Evolutionary conservation across 2,888 invertebrate species (phyloP).

Genomic region (Thecocarcelia acutangulata): DNA sequence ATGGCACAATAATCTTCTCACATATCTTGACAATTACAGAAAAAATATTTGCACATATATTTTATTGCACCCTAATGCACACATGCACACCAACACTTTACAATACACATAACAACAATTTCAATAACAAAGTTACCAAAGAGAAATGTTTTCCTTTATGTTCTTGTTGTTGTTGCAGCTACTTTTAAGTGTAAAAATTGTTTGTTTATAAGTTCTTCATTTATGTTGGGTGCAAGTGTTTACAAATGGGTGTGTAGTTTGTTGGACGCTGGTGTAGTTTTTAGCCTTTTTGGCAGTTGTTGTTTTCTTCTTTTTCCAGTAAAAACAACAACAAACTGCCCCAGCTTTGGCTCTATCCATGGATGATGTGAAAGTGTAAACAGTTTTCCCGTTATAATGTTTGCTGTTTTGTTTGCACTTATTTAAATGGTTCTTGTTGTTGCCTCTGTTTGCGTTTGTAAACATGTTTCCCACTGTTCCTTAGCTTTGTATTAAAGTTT

Average conservation of each 20-base stretch:
- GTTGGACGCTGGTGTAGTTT: conserved; percentile 6
- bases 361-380: conserved; percentile 67
- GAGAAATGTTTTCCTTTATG: conserved; percentile 31
- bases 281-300: conserved; percentile 25
- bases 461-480: conserved; percentile 28
- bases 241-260: conserved; percentile 23
- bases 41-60: too few species aligned
- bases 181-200: conserved; percentile 20
- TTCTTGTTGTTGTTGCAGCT: conserved; percentile 23
- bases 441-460: conserved; percentile 31
- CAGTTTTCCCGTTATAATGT: conserved; percentile 68
- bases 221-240: not conserved
- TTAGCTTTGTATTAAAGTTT: conserved; percentile 30
- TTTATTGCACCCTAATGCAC: too few species aligned
- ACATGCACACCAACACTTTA: too few species aligned
- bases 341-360: conserved; percentile 29
- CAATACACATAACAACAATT: too few species aligned
- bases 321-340: not conserved
- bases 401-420: conserved; percentile 65
- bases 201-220: not conserved
- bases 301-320: not conserved
- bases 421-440: conserved; percentile 13
- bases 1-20: too few species aligned
- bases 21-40: too few species aligned
- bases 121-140: conserved; percentile 55